A percentile compares a stretch with the other conserved stretches of the same genome.
phyloP scores from a whole-genome alignment of 1,140 invertebrate species.

The Atta cephalotes region DNA sequence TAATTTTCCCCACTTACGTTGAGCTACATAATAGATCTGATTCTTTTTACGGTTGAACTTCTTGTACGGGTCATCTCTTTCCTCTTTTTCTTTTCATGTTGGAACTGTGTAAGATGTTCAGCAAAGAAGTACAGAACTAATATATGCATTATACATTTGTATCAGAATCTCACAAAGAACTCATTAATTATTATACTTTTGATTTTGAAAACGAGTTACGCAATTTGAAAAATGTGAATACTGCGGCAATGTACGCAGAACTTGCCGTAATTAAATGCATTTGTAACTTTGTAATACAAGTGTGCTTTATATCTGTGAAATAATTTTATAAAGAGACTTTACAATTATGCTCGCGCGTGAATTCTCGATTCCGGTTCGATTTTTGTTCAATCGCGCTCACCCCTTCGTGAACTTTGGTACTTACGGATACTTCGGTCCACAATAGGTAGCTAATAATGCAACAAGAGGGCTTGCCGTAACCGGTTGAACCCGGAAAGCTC shows the following conservation, averaged over 20 bases:
- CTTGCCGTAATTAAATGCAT: slow-evolving; percentile 14
- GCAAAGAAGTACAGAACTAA: not conserved
- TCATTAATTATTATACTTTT: not conserved
- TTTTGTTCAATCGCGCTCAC: not conserved
- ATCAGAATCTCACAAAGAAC: not conserved
- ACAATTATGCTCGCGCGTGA: not conserved
- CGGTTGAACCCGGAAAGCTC: slow-evolving; percentile 81
- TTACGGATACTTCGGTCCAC: slow-evolving; percentile 57
- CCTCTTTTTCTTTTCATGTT: too few species aligned
- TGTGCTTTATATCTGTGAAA: not conserved
- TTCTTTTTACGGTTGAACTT: too few species aligned
- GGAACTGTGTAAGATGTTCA: too few species aligned
- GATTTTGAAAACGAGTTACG: not conserved
- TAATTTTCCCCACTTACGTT: slow-evolving; percentile 3
- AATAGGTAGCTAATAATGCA: slow-evolving; percentile 76
- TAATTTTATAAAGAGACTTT: slow-evolving; percentile 15
- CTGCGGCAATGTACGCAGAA: not conserved
- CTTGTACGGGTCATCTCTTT: too few species aligned
- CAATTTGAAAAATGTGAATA: not conserved
- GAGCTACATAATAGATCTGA: too few species aligned
- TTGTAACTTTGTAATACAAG: slow-evolving; percentile 1
- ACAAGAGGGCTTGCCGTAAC: slow-evolving; percentile 71
- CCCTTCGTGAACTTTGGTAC: slow-evolving; percentile 10
- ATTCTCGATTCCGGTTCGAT: slow-evolving; percentile 8
- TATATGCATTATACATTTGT: not conserved